These are phyloP conservation scores for Philypnodon macrostomus DNA, from an alignment of 2,797 vertebrate genomes.

Conservation along the genomic window DNA sequence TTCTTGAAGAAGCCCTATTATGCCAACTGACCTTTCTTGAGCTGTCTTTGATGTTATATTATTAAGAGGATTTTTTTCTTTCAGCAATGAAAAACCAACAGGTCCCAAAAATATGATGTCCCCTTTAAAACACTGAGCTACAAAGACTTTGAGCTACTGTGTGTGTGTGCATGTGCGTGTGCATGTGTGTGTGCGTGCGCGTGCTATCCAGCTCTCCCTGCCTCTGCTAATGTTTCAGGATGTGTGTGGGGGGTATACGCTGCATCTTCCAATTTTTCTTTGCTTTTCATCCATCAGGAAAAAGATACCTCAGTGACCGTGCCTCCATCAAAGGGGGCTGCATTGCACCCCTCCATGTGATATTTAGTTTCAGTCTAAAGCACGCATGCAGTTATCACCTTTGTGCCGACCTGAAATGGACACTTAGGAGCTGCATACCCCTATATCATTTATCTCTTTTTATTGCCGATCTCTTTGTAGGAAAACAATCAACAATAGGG, in stretches of 20 bases:
- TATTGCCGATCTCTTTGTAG: conserved; percentile 33
- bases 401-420: conserved; percentile 66
- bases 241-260: conserved; percentile 30
- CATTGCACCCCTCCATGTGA: conserved; percentile 43
- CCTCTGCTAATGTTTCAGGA: conserved; percentile 52
- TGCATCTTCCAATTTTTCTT: conserved; percentile 39
- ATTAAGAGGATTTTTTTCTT: too few relatives aligned
- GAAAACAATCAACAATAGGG: conserved; percentile 46
- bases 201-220: conserved; percentile 19
- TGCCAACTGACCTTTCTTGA: too few relatives aligned
- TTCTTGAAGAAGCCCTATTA: too few relatives aligned
- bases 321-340: conserved; percentile 61
- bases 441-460: conserved; percentile 49
- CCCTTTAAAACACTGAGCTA: too few relatives aligned
- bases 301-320: conserved; percentile 61
- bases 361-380: conserved; percentile 64
- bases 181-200: too few relatives aligned
- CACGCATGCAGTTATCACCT: conserved; percentile 60
- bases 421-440: conserved; percentile 50
- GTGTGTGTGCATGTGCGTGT: too few relatives aligned
- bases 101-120: too few relatives aligned
- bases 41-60: too few relatives aligned
- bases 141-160: too few relatives aligned
- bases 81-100: too few relatives aligned
- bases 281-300: conserved; percentile 71